Evolutionary conservation across 2,797 vertebrate species (phyloP).

Genomic region (Protonibea diacanthus): DNA sequence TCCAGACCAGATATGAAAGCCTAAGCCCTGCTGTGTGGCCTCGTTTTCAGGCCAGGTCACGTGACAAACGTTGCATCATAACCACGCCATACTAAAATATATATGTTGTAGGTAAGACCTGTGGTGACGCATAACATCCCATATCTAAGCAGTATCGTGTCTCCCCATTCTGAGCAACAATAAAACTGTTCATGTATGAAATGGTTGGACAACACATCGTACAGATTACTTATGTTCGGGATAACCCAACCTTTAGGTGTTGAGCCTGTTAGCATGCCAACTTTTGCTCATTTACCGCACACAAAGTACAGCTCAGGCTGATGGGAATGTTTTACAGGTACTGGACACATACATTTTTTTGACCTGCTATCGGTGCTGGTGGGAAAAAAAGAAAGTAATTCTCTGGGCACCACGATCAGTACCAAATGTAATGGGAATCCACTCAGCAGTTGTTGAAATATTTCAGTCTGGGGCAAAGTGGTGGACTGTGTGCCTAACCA

Average conservation of each 20-base stretch:
- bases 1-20: conserved; percentile 51
- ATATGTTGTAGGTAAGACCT: not conserved
- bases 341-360: too few relatives aligned
- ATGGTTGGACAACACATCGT: not conserved
- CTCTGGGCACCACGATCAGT: too few relatives aligned
- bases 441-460: too few relatives aligned
- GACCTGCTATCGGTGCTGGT: too few relatives aligned
- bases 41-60: conserved; percentile 34
- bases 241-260: not conserved
- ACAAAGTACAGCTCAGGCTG: too few relatives aligned
- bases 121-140: not conserved
- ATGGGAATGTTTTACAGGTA: too few relatives aligned
- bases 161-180: too few relatives aligned
- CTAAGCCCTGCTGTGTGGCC: conserved; percentile 21
- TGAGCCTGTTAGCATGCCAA: too few relatives aligned
- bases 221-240: not conserved
- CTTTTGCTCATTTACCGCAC: too few relatives aligned
- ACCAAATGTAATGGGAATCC: too few relatives aligned
- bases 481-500: not conserved
- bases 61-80: conserved; percentile 24
- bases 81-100: conserved; percentile 19
- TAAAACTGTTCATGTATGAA: too few relatives aligned
- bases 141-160: not conserved
- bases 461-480: not conserved
- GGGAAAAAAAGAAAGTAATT: too few relatives aligned